Conservation (phyloP, 2,888 invertebrate species). For the Diadegma fenestrale region DNA sequence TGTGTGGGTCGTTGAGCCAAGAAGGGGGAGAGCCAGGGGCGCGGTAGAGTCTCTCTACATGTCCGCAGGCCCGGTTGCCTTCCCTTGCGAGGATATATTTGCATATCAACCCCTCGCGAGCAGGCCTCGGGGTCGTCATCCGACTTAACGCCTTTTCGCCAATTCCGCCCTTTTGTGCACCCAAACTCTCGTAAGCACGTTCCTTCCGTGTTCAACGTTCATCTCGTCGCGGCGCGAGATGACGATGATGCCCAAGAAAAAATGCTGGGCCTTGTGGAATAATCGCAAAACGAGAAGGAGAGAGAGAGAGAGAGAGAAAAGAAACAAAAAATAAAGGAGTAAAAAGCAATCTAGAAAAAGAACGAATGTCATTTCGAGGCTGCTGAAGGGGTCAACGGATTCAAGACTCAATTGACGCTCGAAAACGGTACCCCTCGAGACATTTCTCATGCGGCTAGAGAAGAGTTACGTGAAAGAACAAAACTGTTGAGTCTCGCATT, state of each 20-base stretch:
- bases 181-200: slow-evolving; percentile 10
- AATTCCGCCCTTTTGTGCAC: slow-evolving; percentile 61
- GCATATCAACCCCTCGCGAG: slow-evolving; percentile 81
- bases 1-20: background rate
- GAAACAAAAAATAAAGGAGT: background rate
- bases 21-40: background rate
- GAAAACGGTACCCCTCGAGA: slow-evolving; percentile 10
- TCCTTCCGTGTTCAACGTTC: slow-evolving; percentile 36
- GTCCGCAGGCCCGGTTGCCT: slow-evolving; percentile 46
- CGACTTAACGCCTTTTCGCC: slow-evolving; percentile 83
- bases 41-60: slow-evolving; percentile 23
- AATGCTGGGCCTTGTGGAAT: background rate
- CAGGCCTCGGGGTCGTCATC: slow-evolving; percentile 77
- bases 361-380: slow-evolving; percentile 6
- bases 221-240: slow-evolving; percentile 14
- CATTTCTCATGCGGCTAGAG: slow-evolving; percentile 16
- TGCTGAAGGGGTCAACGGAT: slow-evolving; percentile 26
- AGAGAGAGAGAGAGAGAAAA: background rate
- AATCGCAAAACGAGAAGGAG: background rate
- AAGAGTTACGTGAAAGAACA: slow-evolving; percentile 14
- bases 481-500: slow-evolving; percentile 29
- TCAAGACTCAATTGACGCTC: slow-evolving; percentile 25
- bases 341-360: background rate
- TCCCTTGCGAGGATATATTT: slow-evolving; percentile 75
- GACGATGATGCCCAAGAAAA: background rate